Percentiles rank a stretch among this genome's conserved stretches.
Evolutionary conservation across 2,797 vertebrate genomes (phyloP).

Genomic region (Cossypha polioptera): DNA sequence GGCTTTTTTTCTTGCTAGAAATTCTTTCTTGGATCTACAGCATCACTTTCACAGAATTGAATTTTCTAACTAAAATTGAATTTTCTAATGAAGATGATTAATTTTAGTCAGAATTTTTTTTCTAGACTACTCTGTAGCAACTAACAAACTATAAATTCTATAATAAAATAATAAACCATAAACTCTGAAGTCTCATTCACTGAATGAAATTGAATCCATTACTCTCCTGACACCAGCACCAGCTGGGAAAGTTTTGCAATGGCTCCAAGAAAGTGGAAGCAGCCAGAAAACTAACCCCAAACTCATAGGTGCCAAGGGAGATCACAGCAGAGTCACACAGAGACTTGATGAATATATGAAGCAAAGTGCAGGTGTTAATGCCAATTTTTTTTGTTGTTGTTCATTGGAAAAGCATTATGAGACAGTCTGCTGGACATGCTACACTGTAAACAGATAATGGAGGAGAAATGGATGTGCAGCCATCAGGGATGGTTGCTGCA

Average conservation of each 20-base stretch:
- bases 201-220: neutral
- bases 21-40: neutral
- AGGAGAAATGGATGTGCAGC: neutral
- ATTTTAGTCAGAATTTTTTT: neutral
- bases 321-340: neutral
- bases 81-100: neutral
- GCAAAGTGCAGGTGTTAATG: neutral
- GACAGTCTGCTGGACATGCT: neutral
- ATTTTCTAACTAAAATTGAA: neutral
- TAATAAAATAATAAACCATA: neutral
- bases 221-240: rapidly evolving
- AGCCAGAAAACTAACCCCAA: neutral
- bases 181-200: neutral
- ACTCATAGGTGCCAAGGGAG: neutral
- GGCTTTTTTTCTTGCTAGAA: neutral
- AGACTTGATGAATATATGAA: neutral
- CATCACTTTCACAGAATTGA: rapidly evolving
- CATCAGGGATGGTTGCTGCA: neutral
- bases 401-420: neutral
- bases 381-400: neutral
- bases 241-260: neutral
- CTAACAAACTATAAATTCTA: neutral
- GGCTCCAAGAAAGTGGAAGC: neutral
- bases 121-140: neutral
- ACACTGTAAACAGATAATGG: neutral